phyloP scores from a whole-genome alignment of 2,888 invertebrate genomes.

The Prosopocoilus inquinatus region DNA sequence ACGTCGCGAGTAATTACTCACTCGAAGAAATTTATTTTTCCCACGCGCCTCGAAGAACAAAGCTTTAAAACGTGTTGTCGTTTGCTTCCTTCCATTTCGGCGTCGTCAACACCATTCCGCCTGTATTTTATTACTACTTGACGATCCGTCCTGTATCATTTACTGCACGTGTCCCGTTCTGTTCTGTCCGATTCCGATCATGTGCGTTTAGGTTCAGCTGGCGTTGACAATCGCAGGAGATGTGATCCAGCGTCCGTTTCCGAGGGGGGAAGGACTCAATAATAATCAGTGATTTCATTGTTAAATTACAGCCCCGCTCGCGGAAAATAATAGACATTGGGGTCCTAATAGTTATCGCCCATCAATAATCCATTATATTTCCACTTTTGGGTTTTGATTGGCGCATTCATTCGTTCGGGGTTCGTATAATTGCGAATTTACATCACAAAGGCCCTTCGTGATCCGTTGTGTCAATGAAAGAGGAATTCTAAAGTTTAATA shows the following conservation, averaged over 20 bases:
- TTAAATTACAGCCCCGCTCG: slow-evolving; percentile 13
- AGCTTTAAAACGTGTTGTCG: slow-evolving; percentile 9
- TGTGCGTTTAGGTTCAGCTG: slow-evolving; percentile 6
- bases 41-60: no score
- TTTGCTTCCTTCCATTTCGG: slow-evolving; percentile 7
- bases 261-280: slow-evolving; percentile 10
- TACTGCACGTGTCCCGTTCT: slow-evolving; percentile 28
- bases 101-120: slow-evolving; percentile 23
- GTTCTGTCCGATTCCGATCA: slow-evolving; percentile 11
- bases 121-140: slow-evolving; percentile 24
- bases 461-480: no score
- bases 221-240: neutral
- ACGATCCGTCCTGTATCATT: slow-evolving; percentile 27
- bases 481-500: no score
- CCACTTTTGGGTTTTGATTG: slow-evolving; percentile 21
- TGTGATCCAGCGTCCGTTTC: slow-evolving; percentile 4
- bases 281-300: slow-evolving; percentile 20
- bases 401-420: slow-evolving; percentile 7
- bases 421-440: slow-evolving; percentile 1
- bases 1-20: no score
- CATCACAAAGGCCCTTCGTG: no score
- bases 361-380: slow-evolving; percentile 23
- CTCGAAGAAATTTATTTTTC: no score
- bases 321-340: slow-evolving; percentile 25
- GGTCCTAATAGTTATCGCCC: slow-evolving; percentile 20